Evolutionary conservation across 2,797 vertebrate genomes (phyloP).

Genomic region (Heteromormyrus szaboi): DNA sequence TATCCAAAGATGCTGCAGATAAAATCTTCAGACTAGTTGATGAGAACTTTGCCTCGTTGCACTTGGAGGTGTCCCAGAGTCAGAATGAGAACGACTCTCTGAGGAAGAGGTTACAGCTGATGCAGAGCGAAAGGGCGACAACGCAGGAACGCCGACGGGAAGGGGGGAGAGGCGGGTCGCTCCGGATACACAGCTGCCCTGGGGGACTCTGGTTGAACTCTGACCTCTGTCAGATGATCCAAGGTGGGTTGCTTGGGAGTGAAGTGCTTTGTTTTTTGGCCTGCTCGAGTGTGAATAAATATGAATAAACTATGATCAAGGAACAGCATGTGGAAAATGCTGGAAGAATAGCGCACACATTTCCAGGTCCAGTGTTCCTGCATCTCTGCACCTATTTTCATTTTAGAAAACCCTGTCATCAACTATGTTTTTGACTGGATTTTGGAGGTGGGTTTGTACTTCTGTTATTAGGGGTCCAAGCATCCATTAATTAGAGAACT

Average conservation of each 20-base stretch:
- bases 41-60: constrained; percentile 11
- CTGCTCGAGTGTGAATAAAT: not conserved
- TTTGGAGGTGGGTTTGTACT: not conserved
- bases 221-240: not conserved
- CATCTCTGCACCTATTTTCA: not conserved
- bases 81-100: constrained; percentile 15
- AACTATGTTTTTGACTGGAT: not conserved
- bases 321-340: not conserved
- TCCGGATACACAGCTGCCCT: not conserved
- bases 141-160: not conserved
- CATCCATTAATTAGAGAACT: not conserved
- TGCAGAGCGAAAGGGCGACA: not conserved
- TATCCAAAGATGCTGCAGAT: constrained; percentile 29
- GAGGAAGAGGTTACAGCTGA: constrained; percentile 16
- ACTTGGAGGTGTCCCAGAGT: not conserved
- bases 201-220: not conserved
- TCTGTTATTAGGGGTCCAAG: not conserved
- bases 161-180: not conserved
- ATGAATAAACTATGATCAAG: not conserved
- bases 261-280: not conserved
- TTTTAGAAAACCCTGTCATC: not conserved
- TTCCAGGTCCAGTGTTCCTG: not conserved
- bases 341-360: not conserved
- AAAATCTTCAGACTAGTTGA: constrained; percentile 33
- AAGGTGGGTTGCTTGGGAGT: constrained; percentile 8